Conservation (phyloP, 2,888 invertebrate species). For the Germaria angustata region DNA sequence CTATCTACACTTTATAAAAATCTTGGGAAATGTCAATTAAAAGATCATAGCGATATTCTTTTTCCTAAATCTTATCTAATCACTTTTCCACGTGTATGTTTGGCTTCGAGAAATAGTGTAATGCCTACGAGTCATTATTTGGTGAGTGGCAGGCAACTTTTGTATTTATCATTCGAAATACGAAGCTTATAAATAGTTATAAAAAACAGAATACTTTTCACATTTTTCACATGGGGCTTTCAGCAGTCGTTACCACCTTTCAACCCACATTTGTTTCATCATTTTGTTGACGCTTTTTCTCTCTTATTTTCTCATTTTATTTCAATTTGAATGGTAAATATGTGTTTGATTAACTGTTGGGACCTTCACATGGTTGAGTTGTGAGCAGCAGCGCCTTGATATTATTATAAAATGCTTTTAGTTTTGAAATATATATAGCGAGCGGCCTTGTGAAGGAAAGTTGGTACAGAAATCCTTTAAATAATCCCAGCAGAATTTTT, state of each 20-base stretch:
- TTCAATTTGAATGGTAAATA: neutral
- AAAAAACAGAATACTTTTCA: no score
- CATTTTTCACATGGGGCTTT: neutral
- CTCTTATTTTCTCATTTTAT: neutral
- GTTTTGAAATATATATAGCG: no score
- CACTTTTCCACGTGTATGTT: no score
- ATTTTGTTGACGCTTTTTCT: neutral
- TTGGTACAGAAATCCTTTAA: no score
- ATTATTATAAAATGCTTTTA: no score
- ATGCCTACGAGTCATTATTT: neutral
- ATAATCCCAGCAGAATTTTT: no score
- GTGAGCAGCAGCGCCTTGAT: neutral
- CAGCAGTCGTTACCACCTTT: neutral
- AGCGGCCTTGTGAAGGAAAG: no score
- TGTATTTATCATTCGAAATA: constrained; percentile 20
- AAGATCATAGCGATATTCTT: no score
- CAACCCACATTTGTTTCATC: neutral
- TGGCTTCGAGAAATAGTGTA: neutral
- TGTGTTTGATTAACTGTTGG: neutral
- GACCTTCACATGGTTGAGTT: neutral
- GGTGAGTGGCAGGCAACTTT: constrained; percentile 24
- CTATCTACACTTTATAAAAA: no score
- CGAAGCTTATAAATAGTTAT: neutral
- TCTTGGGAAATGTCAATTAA: no score
- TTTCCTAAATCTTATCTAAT: no score